Evolutionary conservation across 2,797 vertebrate genomes (phyloP), one percentile per base, ranked within the genome.

Genomic region (Melanotaenia maccullochi): DNA sequence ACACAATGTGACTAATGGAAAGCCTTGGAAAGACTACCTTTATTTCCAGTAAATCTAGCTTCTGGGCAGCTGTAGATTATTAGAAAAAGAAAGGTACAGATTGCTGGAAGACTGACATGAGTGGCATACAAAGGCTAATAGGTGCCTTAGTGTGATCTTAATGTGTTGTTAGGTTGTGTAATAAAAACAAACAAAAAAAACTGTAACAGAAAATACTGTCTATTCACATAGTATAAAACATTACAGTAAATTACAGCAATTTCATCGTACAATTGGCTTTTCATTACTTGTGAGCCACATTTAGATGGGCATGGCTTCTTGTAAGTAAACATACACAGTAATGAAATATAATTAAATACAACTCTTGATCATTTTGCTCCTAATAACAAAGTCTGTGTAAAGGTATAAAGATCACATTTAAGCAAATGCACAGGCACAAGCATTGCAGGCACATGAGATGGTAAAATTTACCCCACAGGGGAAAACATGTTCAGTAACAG

Each of bases 381-480:
- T 67, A 14, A 18, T 71, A n/a, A 59, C 42, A 51, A 52, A 68
- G 24, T 64, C 16, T 24, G 57, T 73, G 42, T 75, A 44, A 55
- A 56, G 36, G 11, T 78, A 30, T 67, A 65, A n/a, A 49, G 64
- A 61, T 28, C 8, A 65, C 11, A 61, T 90, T 76, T 89, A 73
- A 84, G 78, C 73, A 88, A 83, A 87, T 73, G 73, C 77, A 83
- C 75, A 88, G 89, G 82, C 89, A 92, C 88, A 60, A 76, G 83
- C 80, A 75, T 82, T 75, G 83, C 75, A 94, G 91, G 90, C 92
- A 93, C 89, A 79, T 83, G 76, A 75, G 62, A 60, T 70, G 73
- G 74, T 85, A 33, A 72, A 69, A 79, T 70, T 73, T 70, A 76
- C 90, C 93, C 91, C 92, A 93, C 68, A 73, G 91, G 93, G 93